Base-by-base conservation (phyloP, 2,888 invertebrate genomes). In the Nysson spinosus region DNA sequence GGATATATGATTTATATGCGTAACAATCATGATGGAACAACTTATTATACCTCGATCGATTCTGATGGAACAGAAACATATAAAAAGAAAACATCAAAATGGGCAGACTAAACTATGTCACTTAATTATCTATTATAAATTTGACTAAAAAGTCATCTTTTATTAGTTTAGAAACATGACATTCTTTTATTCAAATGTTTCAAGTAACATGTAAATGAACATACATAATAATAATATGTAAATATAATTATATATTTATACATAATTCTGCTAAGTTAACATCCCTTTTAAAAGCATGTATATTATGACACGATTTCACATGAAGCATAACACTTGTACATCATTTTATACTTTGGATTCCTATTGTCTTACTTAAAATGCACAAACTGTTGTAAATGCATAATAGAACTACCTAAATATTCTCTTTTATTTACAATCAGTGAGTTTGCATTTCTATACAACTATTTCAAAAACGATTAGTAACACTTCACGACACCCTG, bases 1-100 rank as follows among this genome's bases (percentile, higher is more conserved):
- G 94, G 93, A 7, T 97, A 96, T 83, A 92, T 97, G 62, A 90
- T 93, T 2, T 97, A 96, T 81, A 95, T 96, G 95, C 91, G 95
- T 71, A 89, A 90, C 47, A 94, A 93, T 85, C 94, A 94, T 84
- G 93, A 95, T 87, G 89, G 90, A 19, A 90, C 94, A 88, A 94
- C 94, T 34, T 95, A 93, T 83, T 96, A 96, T 87, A 89, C 93
- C 20, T 95, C 95, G 0, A 88, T 96, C 12, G 91, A 92, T 82
- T 90, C 93, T 68, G 94, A 96, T 83, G 96, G 95, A 3, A 90
- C 91, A 76, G 93, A 94, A 87, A 89, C 91, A 49, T 93, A 93
- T 85, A 89, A 92, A 72, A 94, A 93, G 83, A 93, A 91, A 84
- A 91, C 91, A 83, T 95, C 95, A 0, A 94, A 92, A 86, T 95